Conservation (phyloP, 2,888 invertebrate genomes). For the Cataglyphis livida region DNA sequence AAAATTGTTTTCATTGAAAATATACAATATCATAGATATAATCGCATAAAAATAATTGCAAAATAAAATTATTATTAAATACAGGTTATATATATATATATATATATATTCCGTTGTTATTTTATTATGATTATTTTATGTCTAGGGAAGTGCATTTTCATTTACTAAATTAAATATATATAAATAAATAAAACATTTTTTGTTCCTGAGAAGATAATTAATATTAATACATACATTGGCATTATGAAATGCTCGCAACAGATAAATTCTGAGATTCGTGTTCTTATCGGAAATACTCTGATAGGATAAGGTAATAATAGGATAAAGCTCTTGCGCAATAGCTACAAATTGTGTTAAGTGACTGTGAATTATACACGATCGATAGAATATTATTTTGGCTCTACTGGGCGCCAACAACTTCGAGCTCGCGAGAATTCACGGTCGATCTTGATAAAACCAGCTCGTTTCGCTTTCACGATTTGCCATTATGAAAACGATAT, state of each 20-base stretch:
- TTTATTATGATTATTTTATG: background rate
- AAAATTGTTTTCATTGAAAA: background rate
- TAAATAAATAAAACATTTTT: conserved; percentile 7
- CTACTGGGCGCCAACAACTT: background rate
- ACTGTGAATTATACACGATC: conserved; percentile 47
- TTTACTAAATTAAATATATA: background rate
- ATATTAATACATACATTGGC: background rate
- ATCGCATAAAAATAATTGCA: background rate
- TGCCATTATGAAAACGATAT: background rate
- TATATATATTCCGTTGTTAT: background rate
- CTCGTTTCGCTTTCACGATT: conserved; percentile 15
- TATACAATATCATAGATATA: background rate
- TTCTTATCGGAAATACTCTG: conserved; percentile 25
- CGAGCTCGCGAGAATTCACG: conserved; percentile 10
- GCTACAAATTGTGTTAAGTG: conserved; percentile 50
- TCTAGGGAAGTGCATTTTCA: background rate
- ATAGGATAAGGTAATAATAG: conserved; percentile 44
- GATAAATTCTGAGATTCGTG: conserved; percentile 32
- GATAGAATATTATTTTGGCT: conserved; percentile 46
- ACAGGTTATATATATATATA: background rate
- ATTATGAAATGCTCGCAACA: conserved; percentile 5
- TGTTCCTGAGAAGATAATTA: background rate
- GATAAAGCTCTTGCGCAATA: conserved; percentile 38
- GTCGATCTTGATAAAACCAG: conserved; percentile 19
- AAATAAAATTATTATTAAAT: background rate